Evolutionary conservation across 2,113 vertebrate species (phyloP), one percentile per base, ranked within the genome.

Genomic region (Baryphthengus martii): DNA sequence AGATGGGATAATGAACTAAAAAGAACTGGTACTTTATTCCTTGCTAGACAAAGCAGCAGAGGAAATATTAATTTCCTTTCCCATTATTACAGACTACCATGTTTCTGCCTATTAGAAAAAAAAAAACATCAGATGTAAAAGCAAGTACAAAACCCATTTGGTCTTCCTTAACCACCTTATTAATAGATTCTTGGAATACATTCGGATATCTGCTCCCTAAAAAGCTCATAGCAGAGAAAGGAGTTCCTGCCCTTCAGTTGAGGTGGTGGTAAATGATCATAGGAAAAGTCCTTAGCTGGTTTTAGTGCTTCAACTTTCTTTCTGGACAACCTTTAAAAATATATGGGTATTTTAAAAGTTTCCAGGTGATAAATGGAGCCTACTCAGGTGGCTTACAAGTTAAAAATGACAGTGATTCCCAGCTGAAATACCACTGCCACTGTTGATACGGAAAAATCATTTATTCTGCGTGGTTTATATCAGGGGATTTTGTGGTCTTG

Each of bases 141-240:
- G 53, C 42, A 82, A 78, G 29, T 63, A 35, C 17, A 94, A 90
- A 88, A 45, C 42, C 24, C 45, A 18, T 6, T 68, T 85, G 37
- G 49, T 80, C 63, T 94, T 91, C 45, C 70, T 91, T 85, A 75
- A 63, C 58, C 50, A 39, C 0, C 0, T 7, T 70, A 70, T 88
- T 92, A 89, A 86, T 63, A 95, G 24, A 53, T 49, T 68, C n/a
- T 92, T 89, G 62, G 87, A 89, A 92, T 65, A 61, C 31, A 73
- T 81, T 82, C 89, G 87, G 45, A 8, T 49, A 79, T 33, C 91
- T 89, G 28, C 73, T 49, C 85, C 28, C 31, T 94, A 79, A 91
- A 92, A 83, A 35, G 29, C 58, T 73, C 42, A 37, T 65, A 66
- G 58, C 49, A 90, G 67, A 83, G 49, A 91, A 79, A n/a, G 53